Base-by-base conservation (phyloP, 2,888 invertebrate species). In the Pharmacophagus antenor region DNA sequence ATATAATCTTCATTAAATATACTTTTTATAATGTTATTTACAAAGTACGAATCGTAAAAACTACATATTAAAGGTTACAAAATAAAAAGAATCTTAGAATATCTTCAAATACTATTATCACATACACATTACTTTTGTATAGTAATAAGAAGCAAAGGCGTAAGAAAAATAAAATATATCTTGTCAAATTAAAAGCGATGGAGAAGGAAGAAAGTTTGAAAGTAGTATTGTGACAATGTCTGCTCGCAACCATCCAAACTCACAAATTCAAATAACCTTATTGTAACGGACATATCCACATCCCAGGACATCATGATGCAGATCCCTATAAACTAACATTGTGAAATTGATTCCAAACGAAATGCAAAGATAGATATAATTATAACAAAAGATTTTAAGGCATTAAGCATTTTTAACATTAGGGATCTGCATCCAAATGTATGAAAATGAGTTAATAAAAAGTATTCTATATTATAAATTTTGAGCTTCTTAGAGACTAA, bases 31-130 rank as follows among this genome's bases (percentile, higher is more conserved):
- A 76, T 78, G 79, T 79, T 85, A 85, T 86, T 79, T 86, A 85
- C 85, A 86, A 77, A 77, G 78, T 78, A 82, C 71, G 77, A 76
- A 77, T 68, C 70, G 79, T 83, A 52, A 79, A 75, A 82, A 77
- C 80, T 84, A 85, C 70, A 74, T 67, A 76, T 79, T 80, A 79
- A 72, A 76, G 76, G 76, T 80, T 79, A 77, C 82, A 84, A 84
- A 84, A 80, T 82, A 79, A 83, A 80, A 79, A 76, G 80, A 76
- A 78, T 80, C 82, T 82, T 83, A 84, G 76, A n/a, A n/a, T n/a
- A n/a, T n/a, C n/a, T n/a, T 81, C 80, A 84, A 80, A 84, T 83
- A 85, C 71, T 71, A 80, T 82, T 85, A 86, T 87, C 85, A 86
- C 85, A 85, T 84, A 83, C 77, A 82, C 78, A 79, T 80, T 80